Evolutionary conservation across 2,797 vertebrate species (phyloP), one percentile per base, ranked within the genome.

Genomic region (Pseudopleuronectes americanus): DNA sequence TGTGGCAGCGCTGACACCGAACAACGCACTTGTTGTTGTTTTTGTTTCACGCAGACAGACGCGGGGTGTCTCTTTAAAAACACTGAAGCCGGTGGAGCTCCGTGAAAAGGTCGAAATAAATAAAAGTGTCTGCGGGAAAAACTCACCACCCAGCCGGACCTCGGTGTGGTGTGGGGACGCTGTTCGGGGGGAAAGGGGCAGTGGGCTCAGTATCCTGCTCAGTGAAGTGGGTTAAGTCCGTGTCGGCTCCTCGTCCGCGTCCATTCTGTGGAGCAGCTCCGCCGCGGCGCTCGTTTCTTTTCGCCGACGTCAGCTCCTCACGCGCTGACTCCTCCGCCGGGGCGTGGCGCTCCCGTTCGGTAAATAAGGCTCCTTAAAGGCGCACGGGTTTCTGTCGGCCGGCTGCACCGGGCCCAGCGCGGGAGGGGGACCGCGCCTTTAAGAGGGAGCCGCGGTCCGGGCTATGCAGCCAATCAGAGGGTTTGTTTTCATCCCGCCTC

Each of bases 401-500:
- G 1, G 56, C 56, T 24, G 0, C 0, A 2, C 16, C 6, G 43
- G 0, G 5, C n/a, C 4, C 10, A 4, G 23, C 4, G 0, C 17
- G 3, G 1, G 6, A 0, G 1, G 43, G 0, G 4, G 31, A 0
- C 51, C n/a, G 5, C 14, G 57, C 45, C 91, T 91, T 92, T 91
- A 90, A 92, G 69, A 41, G 0, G 1, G 1, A 16, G 23, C 64
- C 36, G 21, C 59, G 21, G 58, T 0, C 51, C 47, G 7, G 57
- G 4, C 2, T 13, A 31, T 3, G 49, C 10, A 54, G 33, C 94
- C 94, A 95, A 94, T 94, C 81, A 47, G 0, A n/a, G 57, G 0
- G 14, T 94, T 94, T 95, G 94, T 95, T 95, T 78, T 94, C 68
- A 75, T 93, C 90, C 89, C 86, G 91, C 91, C 80, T 82, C 52